Evolutionary conservation across 2,797 vertebrate species (phyloP), one percentile per base, ranked within the genome.

Genomic region (Sitta carolinensis): DNA sequence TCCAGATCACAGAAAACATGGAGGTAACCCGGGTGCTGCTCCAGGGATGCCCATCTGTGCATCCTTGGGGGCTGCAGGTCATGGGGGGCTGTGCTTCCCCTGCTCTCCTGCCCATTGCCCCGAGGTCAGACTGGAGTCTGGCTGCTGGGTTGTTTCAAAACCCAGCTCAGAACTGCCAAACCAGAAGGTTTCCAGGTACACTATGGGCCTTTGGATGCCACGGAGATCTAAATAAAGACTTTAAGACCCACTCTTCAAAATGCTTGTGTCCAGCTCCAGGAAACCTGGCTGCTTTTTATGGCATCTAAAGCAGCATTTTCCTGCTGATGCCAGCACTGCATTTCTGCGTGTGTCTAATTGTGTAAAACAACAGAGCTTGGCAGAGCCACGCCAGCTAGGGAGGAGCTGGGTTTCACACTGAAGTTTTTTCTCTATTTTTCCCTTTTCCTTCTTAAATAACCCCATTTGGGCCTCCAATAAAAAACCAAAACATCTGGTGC

Each of bases 391-490:
- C 63, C n/a, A 50, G 52, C 48, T 42, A 72, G 59, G 78, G 76
- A 87, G 48, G 43, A 68, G 64, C 61, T 85, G 72, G 34, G 32
- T 70, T 92, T 93, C 70, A 75, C 66, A 70, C 64, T 80, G 52
- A 80, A 72, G 42, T 18, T 79, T 88, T 45, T 68, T 43, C 55
- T 61, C 62, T 79, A 19, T 73, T 76, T 82, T 93, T 51, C 64
- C 47, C 32, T 58, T 89, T 93, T 90, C 32, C 40, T 72, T 92
- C 89, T 58, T 58, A 95, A 96, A 93, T 68, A 84, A 92, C 87
- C 90, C 90, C 58, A 68, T 77, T 89, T 87, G 78, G 93, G 91
- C 93, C 93, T 90, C 89, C 58, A 70, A 61, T 81, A 57, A 94
- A 89, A 93, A 87, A 47, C 1, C 84, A 75, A 86, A 79, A 48